These are phyloP conservation scores for Platyrinchus mystaceus DNA, from an alignment of 2,797 vertebrate genomes.

Conservation along the genomic window DNA sequence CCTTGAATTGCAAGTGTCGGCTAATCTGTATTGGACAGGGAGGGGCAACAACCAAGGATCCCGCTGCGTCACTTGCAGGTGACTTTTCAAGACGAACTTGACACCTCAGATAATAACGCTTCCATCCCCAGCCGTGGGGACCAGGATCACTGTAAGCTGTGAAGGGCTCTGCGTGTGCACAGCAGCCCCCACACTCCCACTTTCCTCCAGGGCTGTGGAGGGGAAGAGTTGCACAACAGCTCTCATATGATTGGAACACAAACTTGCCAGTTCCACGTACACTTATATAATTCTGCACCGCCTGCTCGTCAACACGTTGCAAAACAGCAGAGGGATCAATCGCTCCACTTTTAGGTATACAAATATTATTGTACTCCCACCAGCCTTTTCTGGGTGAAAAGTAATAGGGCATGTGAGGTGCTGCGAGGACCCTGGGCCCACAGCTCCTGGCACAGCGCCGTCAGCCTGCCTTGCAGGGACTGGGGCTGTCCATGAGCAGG, in stretches of 20 bases:
- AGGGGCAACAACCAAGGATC: background rate
- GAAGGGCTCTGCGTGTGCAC: fast-evolving
- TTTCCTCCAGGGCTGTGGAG: background rate
- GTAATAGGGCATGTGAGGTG: background rate
- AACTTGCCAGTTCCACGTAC: background rate
- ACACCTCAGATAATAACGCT: background rate
- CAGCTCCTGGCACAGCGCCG: fast-evolving
- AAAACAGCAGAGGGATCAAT: constrained; percentile 33
- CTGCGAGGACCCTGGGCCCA: background rate
- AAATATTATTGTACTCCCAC: background rate
- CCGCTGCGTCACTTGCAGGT: background rate
- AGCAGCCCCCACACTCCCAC: background rate
- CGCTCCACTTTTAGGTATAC: constrained; percentile 20
- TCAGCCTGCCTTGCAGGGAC: fast-evolving
- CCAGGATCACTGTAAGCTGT: background rate
- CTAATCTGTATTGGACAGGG: background rate
- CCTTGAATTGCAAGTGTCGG: fast-evolving
- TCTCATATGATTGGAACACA: constrained; percentile 7
- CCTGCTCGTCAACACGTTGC: constrained; percentile 11
- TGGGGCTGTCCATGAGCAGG: background rate
- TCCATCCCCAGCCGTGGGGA: background rate
- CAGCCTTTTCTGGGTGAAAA: constrained; percentile 6
- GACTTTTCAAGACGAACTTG: background rate
- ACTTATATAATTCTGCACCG: constrained; percentile 11
- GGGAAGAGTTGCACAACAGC: constrained; percentile 28